Evolutionary conservation across 2,797 vertebrate species (phyloP).

Genomic region (Hephaestus fuliginosus): DNA sequence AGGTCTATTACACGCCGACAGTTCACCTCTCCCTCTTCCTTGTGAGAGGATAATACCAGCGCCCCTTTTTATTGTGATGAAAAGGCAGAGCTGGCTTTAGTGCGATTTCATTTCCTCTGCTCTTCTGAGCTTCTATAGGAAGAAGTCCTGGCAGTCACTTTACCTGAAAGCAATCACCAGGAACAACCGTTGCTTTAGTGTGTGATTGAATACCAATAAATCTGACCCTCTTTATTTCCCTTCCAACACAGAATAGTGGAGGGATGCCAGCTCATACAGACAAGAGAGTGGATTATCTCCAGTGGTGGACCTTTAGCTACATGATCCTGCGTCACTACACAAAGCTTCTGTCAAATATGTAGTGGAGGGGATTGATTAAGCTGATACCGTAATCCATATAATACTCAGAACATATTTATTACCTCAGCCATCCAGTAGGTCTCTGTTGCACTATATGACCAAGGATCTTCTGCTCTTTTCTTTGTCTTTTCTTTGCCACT

Average conservation of each 20-base stretch:
- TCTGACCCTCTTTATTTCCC: conserved; percentile 59
- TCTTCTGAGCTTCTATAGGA: conserved; percentile 36
- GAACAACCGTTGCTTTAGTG: conserved; percentile 52
- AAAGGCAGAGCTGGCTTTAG: conserved; percentile 51
- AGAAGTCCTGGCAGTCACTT: conserved; percentile 60
- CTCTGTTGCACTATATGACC: not conserved
- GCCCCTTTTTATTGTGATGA: conserved; percentile 60
- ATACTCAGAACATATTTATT: conserved; percentile 33
- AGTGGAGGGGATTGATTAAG: conserved; percentile 52
- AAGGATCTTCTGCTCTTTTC: conserved; percentile 18
- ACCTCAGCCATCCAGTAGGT: not conserved
- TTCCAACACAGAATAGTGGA: conserved; percentile 42
- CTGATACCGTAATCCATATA: conserved; percentile 41
- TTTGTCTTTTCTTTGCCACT: conserved; percentile 24
- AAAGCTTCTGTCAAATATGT: conserved; percentile 56
- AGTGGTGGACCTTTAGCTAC: conserved; percentile 46
- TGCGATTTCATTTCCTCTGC: conserved; percentile 63
- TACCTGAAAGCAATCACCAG: conserved; percentile 68
- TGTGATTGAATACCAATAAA: conserved; percentile 73
- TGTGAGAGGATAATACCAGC: conserved; percentile 57
- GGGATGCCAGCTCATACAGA: conserved; percentile 45
- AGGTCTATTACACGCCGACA: conserved; percentile 69
- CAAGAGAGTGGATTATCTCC: conserved; percentile 64
- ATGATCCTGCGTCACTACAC: conserved; percentile 37
- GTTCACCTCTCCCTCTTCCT: conserved; percentile 59